Conservation (phyloP, 2,797 vertebrate species). For the Malacoctenus gilli region DNA sequence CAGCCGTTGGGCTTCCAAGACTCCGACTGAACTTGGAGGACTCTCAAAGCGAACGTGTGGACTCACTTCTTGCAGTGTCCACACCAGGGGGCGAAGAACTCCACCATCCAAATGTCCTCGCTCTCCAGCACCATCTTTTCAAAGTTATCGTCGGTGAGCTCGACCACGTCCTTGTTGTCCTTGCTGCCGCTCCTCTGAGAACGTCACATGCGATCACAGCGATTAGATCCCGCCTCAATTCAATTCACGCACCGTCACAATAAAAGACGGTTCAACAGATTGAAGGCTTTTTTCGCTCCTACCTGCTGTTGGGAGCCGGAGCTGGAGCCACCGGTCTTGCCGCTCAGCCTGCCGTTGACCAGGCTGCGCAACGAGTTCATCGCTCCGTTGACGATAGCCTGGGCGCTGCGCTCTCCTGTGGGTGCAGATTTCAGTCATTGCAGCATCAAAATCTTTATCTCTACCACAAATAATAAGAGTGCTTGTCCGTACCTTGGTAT, state of each 20-base stretch:
- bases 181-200: slow-evolving; percentile 68
- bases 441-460: too few species aligned
- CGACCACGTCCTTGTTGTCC: slow-evolving; percentile 88
- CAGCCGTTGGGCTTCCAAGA: too few species aligned
- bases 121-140: slow-evolving; percentile 86
- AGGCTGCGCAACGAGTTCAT: slow-evolving; percentile 84
- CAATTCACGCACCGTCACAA: too few species aligned
- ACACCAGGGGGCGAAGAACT: slow-evolving; percentile 98
- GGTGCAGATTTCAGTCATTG: neutral
- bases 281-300: neutral
- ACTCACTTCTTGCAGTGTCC: slow-evolving; percentile 98
- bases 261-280: neutral
- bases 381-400: slow-evolving; percentile 91
- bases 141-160: slow-evolving; percentile 94
- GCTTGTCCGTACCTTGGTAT: slow-evolving; percentile 87
- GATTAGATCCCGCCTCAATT: too few species aligned
- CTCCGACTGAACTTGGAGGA: too few species aligned
- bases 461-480: too few species aligned
- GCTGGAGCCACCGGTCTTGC: slow-evolving; percentile 84
- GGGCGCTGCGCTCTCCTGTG: slow-evolving; percentile 89
- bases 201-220: neutral
- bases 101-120: slow-evolving; percentile 93
- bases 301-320: slow-evolving; percentile 84
- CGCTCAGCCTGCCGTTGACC: slow-evolving; percentile 89
- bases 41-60: too few species aligned